Base-by-base conservation (phyloP, 2,888 invertebrate species). In the Orgyia antiqua region DNA sequence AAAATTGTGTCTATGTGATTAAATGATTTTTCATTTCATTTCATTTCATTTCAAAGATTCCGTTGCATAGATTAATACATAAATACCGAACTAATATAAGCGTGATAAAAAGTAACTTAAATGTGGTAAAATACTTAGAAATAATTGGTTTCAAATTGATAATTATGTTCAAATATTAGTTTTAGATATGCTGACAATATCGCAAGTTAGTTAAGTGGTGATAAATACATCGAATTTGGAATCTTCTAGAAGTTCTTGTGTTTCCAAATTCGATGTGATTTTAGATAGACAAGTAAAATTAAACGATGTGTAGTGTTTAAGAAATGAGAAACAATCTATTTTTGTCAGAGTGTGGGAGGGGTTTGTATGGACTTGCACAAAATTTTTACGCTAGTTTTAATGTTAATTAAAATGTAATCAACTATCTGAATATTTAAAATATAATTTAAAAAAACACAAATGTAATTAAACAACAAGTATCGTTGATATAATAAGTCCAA, bases 181-280 rank as follows among this genome's bases (percentile, higher is more conserved):
- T 58, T 45, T 75, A 72, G 63, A 56, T 62, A 72, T 59, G 67
- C 72, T 61, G 84, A 84, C 83, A 84, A 84, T 84, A 83, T 79
- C 60, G 72, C 72, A 57, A 67, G 51, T 36, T 67, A 63, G 51
- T 49, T 65, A 63, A 64, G 48, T 51, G 42, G 44, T 28, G 33
- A 31, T 36, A 30, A 35, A n/a, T 30, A 17, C 25, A 27, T 36
- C 27, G 31, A 37, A 25, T 60, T 42, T 39, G 32, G 51, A 54
- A 68, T 59, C 21, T 54, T 46, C 49, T 39, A 54, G 42, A 52
- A 36, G 30, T 33, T 42, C 47, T 53, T 53, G 52, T 58, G 29
- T 36, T 42, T 60, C 48, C 54, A 55, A 57, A 60, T 55, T 39
- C 41, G 36, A 43, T 47, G 41, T 45, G 23, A 36, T 2, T 5